phyloP scores from a whole-genome alignment of 2,113 vertebrate genomes.

The Rattus rattus region DNA sequence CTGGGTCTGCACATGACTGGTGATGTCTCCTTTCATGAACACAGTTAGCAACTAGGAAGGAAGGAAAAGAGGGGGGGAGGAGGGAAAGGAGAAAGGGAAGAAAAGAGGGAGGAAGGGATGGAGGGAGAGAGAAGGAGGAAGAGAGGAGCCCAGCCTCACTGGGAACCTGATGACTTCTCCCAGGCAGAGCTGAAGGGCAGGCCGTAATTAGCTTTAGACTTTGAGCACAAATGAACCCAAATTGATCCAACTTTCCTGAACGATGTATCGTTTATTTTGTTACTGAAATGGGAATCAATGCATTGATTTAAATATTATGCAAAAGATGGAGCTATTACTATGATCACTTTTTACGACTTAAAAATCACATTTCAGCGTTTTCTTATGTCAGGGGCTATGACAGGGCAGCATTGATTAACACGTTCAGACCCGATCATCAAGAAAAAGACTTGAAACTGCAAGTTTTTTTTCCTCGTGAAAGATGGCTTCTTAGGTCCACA shows the following conservation, averaged over 20 bases:
- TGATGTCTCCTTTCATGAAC: slow-evolving; percentile 7
- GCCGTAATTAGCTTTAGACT: slow-evolving; percentile 61
- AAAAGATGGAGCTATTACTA: slow-evolving; percentile 76
- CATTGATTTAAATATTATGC: slow-evolving; percentile 84
- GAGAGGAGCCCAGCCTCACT: background rate
- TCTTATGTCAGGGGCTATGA: slow-evolving; percentile 68
- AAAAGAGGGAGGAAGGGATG: no score
- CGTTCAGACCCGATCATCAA: slow-evolving; percentile 64
- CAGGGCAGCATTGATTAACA: slow-evolving; percentile 74
- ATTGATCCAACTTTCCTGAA: slow-evolving; percentile 80
- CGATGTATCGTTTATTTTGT: slow-evolving; percentile 80
- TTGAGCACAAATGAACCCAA: slow-evolving; percentile 74
- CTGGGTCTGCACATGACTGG: background rate
- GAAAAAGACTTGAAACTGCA: slow-evolving; percentile 55
- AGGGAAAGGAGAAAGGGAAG: no score
- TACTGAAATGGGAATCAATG: slow-evolving; percentile 85
- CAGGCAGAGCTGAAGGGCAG: background rate
- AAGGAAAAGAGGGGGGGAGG: background rate
- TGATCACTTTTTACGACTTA: slow-evolving; percentile 84
- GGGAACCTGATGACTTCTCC: background rate
- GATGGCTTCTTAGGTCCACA: slow-evolving; percentile 60
- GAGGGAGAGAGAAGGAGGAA: background rate
- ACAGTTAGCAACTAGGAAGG: background rate
- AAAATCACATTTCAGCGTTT: slow-evolving; percentile 86
- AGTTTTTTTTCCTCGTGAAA: slow-evolving; percentile 49